Percentiles rank a stretch among this genome's conserved stretches.
These are phyloP conservation scores for Poeciliopsis infans DNA, from an alignment of 2,797 vertebrate species.

Conservation along the genomic window DNA sequence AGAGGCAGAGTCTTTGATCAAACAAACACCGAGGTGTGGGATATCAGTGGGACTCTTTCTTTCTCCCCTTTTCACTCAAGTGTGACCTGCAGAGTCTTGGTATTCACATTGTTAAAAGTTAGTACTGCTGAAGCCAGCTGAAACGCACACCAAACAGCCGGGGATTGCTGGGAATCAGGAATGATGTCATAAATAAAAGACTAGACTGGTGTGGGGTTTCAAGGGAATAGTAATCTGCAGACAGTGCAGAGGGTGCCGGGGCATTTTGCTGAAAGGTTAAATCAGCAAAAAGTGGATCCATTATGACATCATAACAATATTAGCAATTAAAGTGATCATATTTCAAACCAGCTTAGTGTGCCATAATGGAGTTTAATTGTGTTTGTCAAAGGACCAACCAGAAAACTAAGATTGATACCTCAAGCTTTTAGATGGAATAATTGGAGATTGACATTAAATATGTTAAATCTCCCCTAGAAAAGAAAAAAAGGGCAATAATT, in stretches of 20 bases:
- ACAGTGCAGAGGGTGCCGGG: background rate
- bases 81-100: slow-evolving; percentile 44
- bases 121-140: background rate
- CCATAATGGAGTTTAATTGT: slow-evolving; percentile 1
- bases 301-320: background rate
- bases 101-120: slow-evolving; percentile 36
- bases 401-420: slow-evolving; percentile 13
- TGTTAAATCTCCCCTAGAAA: background rate
- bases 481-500: background rate
- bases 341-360: slow-evolving; percentile 7
- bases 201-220: slow-evolving; percentile 27
- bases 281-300: background rate
- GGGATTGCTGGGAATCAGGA: slow-evolving; percentile 52
- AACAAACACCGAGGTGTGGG: slow-evolving; percentile 32
- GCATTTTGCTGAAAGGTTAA: background rate
- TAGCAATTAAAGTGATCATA: background rate
- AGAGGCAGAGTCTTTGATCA: slow-evolving; percentile 36
- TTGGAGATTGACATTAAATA: background rate
- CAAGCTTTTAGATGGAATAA: background rate
- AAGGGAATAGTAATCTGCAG: slow-evolving; percentile 7
- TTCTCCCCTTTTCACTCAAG: slow-evolving; percentile 15
- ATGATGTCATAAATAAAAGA: slow-evolving; percentile 58
- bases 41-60: slow-evolving; percentile 24
- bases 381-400: slow-evolving; percentile 10
- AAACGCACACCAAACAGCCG: slow-evolving; percentile 35